Evolutionary conservation across 2,113 vertebrate genomes (phyloP), one percentile per base, ranked within the genome.

Genomic region (Erythrocercus mccallii): DNA sequence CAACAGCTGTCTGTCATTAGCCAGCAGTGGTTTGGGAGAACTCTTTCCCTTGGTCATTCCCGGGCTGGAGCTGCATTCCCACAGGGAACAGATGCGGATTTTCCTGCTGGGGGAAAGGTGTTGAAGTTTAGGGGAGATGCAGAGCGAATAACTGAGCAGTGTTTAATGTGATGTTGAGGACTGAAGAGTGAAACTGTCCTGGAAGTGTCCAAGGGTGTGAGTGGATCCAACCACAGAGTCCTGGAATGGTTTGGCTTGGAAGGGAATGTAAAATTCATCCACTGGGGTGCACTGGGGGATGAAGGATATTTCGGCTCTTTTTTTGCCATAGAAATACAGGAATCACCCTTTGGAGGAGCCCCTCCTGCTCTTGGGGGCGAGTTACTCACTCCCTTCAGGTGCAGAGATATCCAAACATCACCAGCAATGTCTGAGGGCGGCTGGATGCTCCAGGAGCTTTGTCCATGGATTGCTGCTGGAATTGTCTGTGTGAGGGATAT

Each of bases 1-100:
- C 88, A 60, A 37, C 94, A 96, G 96, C 94, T 94, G 82, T 35
- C 93, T 90, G 93, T 77, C 94, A 71, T 30, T 86, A 90, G 90
- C 20, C 69, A 3, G 2, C 42, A 74, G n/a, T 37, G 80, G 61
- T 47, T 92, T 45, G 92, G 86, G 91, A 80, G 86, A 84, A 70
- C 66, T 86, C 57, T 92, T 88, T 69, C 40, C 80, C 71, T 20
- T 44, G 86, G 86, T 95, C 64, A 20, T 79, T 94, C 69, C 76
- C 19, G 77, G 64, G 81, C 80, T 92, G 79, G 45, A 71, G 53
- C 76, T 76, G 80, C 90, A 44, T 71, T 33, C 78, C 91, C 77
- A 83, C 54, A 11, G 54, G 27, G 31, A 57, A 45, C 47, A 66
- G 66, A 72, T 24, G 33, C 58, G 28, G 17, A 17, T 84, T 84